Evolutionary conservation across 2,113 vertebrate species (phyloP), one percentile per base, ranked within the genome.

Genomic region (Menura novaehollandiae): DNA sequence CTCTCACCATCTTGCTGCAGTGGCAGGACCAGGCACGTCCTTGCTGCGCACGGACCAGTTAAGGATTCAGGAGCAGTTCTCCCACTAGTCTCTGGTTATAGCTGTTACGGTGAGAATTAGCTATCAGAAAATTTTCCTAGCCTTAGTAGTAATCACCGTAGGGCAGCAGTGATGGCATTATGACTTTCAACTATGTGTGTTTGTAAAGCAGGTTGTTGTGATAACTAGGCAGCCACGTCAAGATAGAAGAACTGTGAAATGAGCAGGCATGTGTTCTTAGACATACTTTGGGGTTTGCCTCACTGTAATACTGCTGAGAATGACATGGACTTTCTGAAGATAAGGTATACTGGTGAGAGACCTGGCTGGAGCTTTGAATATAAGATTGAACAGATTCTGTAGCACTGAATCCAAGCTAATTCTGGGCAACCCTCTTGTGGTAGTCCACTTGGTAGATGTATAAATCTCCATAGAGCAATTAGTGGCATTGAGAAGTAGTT

Each of bases 31-130:
- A 41, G 60, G 30, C 74, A 30, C 19, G 10, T 87, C 71, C 37
- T n/a, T 72, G 37, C 81, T 91, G 58, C 78, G n/a, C 15, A 1
- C 22, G 80, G 41, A 49, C n/a, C 33, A 13, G 53, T 80, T 79
- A 79, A 82, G 53, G 58, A 93, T 94, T 93, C 85, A 74, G 81
- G 39, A 91, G 35, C 64, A 74, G 79, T 71, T 84, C 68, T 92
- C 37, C 32, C 62, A 21, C 53, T 46, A 14, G 74, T 30, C 58
- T 85, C 58, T 59, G 15, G 21, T 83, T 66, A 28, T 32, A 83
- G 46, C 43, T 69, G 39, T 12, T 77, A 60, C 30, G 21, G 37
- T 82, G 75, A 88, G 53, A 93, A 89, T 73, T 73, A 46, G 18
- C 53, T 32, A 43, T 76, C 43, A 69, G 81, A 66, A 93, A 73